Evolutionary conservation across 2,888 invertebrate genomes (phyloP), one percentile per base, ranked within the genome.

Genomic region (Acronicta aceris): DNA sequence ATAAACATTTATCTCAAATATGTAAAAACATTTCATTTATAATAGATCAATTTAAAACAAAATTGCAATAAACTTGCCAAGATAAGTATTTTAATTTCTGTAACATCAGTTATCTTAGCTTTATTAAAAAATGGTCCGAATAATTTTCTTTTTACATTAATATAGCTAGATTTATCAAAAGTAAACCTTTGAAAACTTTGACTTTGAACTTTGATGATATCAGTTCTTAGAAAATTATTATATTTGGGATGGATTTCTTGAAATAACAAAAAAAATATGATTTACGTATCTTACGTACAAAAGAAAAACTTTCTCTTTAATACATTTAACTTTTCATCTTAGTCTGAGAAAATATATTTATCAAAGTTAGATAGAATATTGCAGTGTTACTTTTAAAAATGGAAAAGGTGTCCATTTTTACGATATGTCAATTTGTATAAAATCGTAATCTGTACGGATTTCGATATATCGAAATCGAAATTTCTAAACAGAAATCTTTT

Each of bases 151-250:
- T 50, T 13, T 50, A 30, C 15, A 51, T 27, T 38, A 52, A 38
- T 45, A 49, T 13, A 9, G 36, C 8, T 4, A 52, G 13, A 17
- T 46, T 38, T 43, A 45, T 56, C 17, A 5, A 36, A 51, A 41
- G 12, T n/a, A 45, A 25, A 27, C 10, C 9, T 16, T 47, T 21
- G 6, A 41, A 30, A 41, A 47, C 47, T 27, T 45, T 17, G 33
- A 59, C 30, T 59, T 45, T 33, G 59, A 71, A 60, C 40, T 59
- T 47, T 57, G 71, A 66, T 69, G 17, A 65, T 74, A 65, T 46
- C 74, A 54, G 59, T 76, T 74, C 30, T 61, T 63, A 41, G 51
- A 66, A 70, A 72, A 71, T 65, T 46, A 71, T 64, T 43, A 52
- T 65, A 62, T 68, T 71, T 59, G 21, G 43, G 50, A 59, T 65